A percentile compares a stretch with the other conserved stretches of the same genome.
These are phyloP conservation scores for Sialis fuliginosa DNA, from an alignment of 2,888 invertebrate genomes.

Conservation along the genomic window DNA sequence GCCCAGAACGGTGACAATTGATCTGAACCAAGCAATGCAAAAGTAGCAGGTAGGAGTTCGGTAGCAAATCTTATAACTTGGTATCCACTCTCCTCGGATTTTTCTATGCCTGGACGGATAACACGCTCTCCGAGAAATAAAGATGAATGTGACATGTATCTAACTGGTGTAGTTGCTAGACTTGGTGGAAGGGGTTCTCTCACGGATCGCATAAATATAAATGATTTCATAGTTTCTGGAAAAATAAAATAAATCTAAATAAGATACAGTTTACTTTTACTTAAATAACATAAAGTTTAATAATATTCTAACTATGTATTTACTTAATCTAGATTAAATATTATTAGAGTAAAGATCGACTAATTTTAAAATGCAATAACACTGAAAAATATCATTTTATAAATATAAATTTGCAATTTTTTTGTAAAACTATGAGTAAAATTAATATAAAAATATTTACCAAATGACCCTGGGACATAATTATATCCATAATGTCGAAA, in stretches of 20 bases:
- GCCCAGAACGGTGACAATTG: constrained; percentile 78
- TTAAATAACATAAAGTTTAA: no score
- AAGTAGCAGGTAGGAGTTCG: constrained; percentile 76
- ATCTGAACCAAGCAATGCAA: constrained; percentile 56
- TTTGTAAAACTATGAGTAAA: neutral
- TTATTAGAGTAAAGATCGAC: neutral
- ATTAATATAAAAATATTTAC: constrained; percentile 36
- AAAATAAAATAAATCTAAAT: constrained; percentile 9
- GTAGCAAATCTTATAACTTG: constrained; percentile 71
- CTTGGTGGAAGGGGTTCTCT: constrained; percentile 43
- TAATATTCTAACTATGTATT: no score
- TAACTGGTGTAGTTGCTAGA: constrained; percentile 38
- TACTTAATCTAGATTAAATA: no score
- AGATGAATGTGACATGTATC: constrained; percentile 53
- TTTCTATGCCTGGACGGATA: constrained; percentile 34
- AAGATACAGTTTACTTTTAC: no score
- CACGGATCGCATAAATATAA: constrained; percentile 47
- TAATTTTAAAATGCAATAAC: neutral
- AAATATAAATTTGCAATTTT: no score
- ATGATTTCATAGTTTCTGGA: constrained; percentile 52
- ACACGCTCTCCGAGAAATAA: constrained; percentile 53
- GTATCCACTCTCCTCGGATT: constrained; percentile 51
- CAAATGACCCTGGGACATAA: constrained; percentile 72
- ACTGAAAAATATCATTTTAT: no score
- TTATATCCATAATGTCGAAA: constrained; percentile 52